Evolutionary conservation across 2,888 invertebrate species (phyloP), one percentile per base, ranked within the genome.

Genomic region (Trissoscelio sp.): DNA sequence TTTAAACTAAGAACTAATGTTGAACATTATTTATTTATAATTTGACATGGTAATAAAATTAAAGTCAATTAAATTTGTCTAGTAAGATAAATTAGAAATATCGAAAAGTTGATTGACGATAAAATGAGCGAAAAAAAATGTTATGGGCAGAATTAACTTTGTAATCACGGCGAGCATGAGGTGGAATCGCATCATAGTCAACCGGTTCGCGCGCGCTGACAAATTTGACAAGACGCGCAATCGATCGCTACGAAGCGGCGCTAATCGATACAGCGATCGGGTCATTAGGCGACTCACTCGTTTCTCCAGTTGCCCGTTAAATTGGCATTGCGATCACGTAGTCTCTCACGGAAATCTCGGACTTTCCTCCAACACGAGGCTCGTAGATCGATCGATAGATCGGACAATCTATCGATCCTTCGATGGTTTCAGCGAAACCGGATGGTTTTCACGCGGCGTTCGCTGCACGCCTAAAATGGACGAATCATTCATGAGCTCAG

Each of bases 221-320:
- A 90, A 90, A 90, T 90, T 90, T 90, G 89, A 90, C 89, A 88
- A 88, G 88, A 86, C 86, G 86, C 88, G 88, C 88, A 88, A 90
- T 88, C 88, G 87, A 90, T 90, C 87, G 89, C 85, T 88, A 84
- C 86, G 85, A 88, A 87, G 85, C 87, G 86, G 87, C 85, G 88
- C 88, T 89, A 89, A 90, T 90, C 88, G 89, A 90, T 89, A 88
- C 89, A 89, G 88, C 88, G 89, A 90, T 90, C 90, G 86, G 83
- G 84, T 89, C 88, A 90, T 90, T 90, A 90, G 84, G 83, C 86
- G 84, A 83, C 80, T 83, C 83, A 83, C 84, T 84, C 83, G 86
- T 88, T 86, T 86, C 86, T 86, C 84, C 85, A 83, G 83, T 83
- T 83, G 78, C 53, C 77, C 77, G 79, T 58, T 80, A 84, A 84